phyloP scores from a whole-genome alignment of 2,797 vertebrate genomes.

The Cuculus canorus region DNA sequence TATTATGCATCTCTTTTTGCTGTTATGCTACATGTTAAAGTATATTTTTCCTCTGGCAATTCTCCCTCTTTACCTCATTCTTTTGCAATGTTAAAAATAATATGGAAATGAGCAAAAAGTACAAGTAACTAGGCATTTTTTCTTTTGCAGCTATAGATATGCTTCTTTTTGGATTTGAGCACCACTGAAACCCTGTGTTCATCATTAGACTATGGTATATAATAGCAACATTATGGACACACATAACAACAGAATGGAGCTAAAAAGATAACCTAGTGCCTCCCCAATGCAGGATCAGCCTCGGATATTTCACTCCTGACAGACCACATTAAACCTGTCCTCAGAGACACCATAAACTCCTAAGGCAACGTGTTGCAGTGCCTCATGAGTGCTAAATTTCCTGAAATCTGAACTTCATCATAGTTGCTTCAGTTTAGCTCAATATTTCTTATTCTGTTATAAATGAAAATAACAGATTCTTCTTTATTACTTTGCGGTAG shows the following conservation, averaged over 20 bases:
- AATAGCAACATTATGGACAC: neutral
- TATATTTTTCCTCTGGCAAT: neutral
- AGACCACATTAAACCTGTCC: neutral
- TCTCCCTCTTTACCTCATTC: neutral
- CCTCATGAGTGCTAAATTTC: neutral
- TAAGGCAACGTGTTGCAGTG: neutral
- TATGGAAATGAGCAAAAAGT: neutral
- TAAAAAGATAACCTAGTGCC: neutral
- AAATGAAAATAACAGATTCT: neutral
- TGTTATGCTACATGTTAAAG: neutral
- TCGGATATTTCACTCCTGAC: neutral
- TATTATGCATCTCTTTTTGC: neutral
- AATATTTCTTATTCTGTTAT: neutral
- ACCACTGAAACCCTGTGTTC: neutral
- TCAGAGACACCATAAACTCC: neutral
- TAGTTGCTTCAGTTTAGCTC: neutral
- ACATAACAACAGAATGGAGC: neutral
- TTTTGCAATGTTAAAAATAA: neutral
- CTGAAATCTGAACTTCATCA: neutral
- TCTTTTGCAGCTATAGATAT: neutral
- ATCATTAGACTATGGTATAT: neutral
- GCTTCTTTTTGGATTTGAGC: neutral
- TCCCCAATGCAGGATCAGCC: neutral
- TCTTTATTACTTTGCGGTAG: neutral
- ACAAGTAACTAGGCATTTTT: neutral